phyloP scores from a whole-genome alignment of 2,113 vertebrate species.

The Lynx canadensis region DNA sequence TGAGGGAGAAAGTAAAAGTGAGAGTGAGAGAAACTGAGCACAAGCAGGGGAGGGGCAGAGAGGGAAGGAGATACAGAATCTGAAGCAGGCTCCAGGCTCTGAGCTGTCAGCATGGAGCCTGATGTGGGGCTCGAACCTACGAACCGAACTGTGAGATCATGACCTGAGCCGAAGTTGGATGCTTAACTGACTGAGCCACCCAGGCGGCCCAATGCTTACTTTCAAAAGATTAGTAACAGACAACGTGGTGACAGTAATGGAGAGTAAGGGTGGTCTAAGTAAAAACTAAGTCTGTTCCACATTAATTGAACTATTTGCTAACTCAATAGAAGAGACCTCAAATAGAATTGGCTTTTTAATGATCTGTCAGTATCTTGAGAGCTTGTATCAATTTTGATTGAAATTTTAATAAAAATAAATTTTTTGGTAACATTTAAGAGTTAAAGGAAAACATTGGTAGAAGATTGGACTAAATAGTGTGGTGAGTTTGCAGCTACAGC shows the following conservation, averaged over 20 bases:
- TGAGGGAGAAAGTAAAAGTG: too few relatives aligned
- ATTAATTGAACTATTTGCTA: not conserved
- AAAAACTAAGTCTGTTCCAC: not conserved
- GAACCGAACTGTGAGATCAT: too few relatives aligned
- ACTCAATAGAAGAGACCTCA: not conserved
- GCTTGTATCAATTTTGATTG: not conserved
- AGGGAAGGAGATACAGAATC: too few relatives aligned
- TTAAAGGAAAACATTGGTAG: not conserved
- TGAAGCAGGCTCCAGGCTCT: too few relatives aligned
- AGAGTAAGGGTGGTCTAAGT: not conserved
- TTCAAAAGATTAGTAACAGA: conserved; percentile 7
- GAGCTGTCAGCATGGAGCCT: too few relatives aligned
- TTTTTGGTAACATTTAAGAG: conserved; percentile 21
- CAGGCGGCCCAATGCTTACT: not conserved
- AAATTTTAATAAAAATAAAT: conserved; percentile 25
- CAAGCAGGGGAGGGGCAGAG: too few relatives aligned
- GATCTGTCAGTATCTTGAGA: not conserved
- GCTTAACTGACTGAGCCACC: too few relatives aligned
- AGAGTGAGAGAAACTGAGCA: too few relatives aligned
- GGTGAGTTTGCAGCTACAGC: not conserved
- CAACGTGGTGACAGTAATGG: not conserved
- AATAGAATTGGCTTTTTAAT: not conserved
- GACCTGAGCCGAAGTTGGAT: too few relatives aligned
- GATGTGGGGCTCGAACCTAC: too few relatives aligned
- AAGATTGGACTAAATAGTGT: not conserved